These are phyloP conservation scores for Amphipoea oculea DNA, from an alignment of 2,888 invertebrate genomes.

Conservation along the genomic window DNA sequence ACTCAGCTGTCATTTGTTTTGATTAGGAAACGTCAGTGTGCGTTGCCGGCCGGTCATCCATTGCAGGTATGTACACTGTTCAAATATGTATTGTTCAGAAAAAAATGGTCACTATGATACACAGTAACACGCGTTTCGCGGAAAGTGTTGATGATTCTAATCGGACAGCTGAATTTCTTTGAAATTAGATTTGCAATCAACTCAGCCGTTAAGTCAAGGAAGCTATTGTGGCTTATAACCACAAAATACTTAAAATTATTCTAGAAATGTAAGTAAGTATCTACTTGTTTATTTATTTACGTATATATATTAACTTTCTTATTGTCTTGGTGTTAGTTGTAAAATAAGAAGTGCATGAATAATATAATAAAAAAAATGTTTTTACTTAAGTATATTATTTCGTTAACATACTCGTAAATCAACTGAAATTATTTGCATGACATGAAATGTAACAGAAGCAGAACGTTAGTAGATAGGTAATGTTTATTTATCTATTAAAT, in stretches of 20 bases:
- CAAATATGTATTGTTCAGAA: conserved; percentile 61
- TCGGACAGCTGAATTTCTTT: conserved; percentile 31
- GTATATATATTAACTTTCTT: conserved; percentile 25
- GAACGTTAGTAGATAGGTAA: not conserved
- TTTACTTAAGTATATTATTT: not conserved
- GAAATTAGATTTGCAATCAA: conserved; percentile 64
- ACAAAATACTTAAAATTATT: conserved; percentile 72
- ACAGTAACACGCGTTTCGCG: conserved; percentile 31
- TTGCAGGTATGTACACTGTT: conserved; percentile 82
- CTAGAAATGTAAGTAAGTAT: not conserved
- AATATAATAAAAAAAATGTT: not conserved
- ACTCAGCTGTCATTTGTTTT: conserved; percentile 83
- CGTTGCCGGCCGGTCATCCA: conserved; percentile 78
- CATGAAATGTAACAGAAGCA: not conserved
- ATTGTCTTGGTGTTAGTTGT: conserved; percentile 24
- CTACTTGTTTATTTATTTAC: conserved; percentile 6
- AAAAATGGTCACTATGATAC: conserved; percentile 39
- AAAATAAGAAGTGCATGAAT: not conserved
- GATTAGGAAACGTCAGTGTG: conserved; percentile 78
- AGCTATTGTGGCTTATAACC: conserved; percentile 77
- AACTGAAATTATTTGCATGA: not conserved
- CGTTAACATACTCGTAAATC: not conserved
- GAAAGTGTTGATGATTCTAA: conserved; percentile 36
- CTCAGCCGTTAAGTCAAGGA: conserved; percentile 66
- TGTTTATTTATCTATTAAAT: conserved; percentile 26